phyloP scores from a whole-genome alignment of 1,140 invertebrate species.

The Bombus confusus region DNA sequence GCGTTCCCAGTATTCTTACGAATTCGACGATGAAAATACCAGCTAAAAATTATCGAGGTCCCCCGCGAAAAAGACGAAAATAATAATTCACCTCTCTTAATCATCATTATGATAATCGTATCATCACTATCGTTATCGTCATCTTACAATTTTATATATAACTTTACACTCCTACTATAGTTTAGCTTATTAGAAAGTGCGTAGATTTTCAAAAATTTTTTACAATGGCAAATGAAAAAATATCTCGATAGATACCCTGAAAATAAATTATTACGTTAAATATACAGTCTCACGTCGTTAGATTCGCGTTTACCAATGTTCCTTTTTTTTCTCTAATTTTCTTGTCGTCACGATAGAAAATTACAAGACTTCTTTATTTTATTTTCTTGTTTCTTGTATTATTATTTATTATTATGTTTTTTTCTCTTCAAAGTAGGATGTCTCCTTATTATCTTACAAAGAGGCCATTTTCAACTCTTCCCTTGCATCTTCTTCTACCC shows the following conservation, averaged over 20 bases:
- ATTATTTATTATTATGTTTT: background rate
- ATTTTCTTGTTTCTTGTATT: background rate
- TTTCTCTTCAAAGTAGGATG: slow-evolving; percentile 28
- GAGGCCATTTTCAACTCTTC: slow-evolving; percentile 60
- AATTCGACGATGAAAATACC: slow-evolving; percentile 2
- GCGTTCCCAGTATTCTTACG: background rate
- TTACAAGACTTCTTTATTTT: slow-evolving; percentile 22
- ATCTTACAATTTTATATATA: slow-evolving; percentile 65
- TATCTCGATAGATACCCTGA: slow-evolving; percentile 48
- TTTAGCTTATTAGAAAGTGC: slow-evolving; percentile 47
- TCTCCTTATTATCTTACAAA: slow-evolving; percentile 57
- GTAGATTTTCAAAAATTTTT: slow-evolving; percentile 39
- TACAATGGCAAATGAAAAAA: slow-evolving; percentile 53
- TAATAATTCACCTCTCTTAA: slow-evolving; percentile 20
- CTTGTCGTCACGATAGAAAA: slow-evolving; percentile 39
- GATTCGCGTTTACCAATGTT: slow-evolving; percentile 42
- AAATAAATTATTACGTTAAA: slow-evolving; percentile 54
- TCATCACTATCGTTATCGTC: background rate
- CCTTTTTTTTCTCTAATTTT: slow-evolving; percentile 17
- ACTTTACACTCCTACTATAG: slow-evolving; percentile 59
- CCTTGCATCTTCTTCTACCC: slow-evolving; percentile 27
- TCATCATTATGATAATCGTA: background rate
- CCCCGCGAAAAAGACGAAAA: slow-evolving; percentile 27
- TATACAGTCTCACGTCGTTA: slow-evolving; percentile 51
- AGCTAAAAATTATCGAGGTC: background rate